A percentile compares a stretch with the other conserved stretches of the same genome.
Conservation (phyloP, 1,140 invertebrate species). For the Drosophila erecta region DNA sequence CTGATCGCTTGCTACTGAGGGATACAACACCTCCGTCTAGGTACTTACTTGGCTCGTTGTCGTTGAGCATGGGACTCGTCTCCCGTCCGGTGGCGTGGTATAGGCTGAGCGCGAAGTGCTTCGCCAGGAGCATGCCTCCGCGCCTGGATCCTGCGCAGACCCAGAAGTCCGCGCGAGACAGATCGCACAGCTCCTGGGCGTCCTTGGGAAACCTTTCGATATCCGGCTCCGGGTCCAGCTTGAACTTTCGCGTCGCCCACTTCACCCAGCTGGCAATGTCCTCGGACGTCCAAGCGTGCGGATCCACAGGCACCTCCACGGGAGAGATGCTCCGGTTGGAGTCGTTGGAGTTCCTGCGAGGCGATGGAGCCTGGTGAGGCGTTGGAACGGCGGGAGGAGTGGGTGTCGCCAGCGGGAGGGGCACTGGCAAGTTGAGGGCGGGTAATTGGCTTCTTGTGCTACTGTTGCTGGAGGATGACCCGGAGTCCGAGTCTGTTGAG, state of each 20-base stretch:
- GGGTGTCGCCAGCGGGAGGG: neutral
- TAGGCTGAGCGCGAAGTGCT: constrained; percentile 85
- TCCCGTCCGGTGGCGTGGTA: constrained; percentile 85
- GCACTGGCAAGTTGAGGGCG: constrained; percentile 10
- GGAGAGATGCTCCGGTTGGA: constrained; percentile 38
- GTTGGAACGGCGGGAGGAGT: constrained; percentile 1
- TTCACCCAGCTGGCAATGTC: constrained; percentile 88
- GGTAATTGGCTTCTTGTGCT: constrained; percentile 11
- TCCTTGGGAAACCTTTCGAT: constrained; percentile 86
- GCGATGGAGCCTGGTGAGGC: constrained; percentile 9
- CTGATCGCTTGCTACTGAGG: too few relatives aligned
- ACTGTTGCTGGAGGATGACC: constrained; percentile 13
- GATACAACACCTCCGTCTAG: too few relatives aligned
- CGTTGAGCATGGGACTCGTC: constrained; percentile 85
- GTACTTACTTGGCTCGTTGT: constrained; percentile 82
- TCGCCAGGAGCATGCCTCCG: constrained; percentile 85
- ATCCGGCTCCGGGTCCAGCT: constrained; percentile 86
- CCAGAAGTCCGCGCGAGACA: constrained; percentile 86
- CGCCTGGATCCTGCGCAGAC: constrained; percentile 82
- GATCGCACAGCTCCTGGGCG: constrained; percentile 86
- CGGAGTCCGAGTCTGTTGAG: constrained; percentile 17
- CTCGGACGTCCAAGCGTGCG: constrained; percentile 87
- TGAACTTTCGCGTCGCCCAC: constrained; percentile 88
- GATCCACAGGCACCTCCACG: constrained; percentile 86
- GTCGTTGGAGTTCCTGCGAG: constrained; percentile 19